Base-by-base conservation (phyloP, 2,888 invertebrate genomes). In the Tetragonula carbonaria region DNA sequence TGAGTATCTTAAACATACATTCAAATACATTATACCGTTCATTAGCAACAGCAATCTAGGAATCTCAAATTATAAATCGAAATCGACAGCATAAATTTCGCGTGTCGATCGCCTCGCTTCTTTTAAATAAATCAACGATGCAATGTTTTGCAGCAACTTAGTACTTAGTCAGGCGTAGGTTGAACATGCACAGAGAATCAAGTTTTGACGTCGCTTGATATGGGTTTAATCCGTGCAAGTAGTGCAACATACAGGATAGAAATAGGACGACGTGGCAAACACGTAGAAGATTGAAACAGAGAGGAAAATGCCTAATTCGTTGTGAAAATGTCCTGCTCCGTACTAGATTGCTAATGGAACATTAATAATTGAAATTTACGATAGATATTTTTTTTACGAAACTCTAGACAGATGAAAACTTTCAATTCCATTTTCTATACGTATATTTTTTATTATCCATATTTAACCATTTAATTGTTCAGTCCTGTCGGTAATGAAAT, bases 141-240 rank as follows among this genome's bases (percentile, higher is more conserved):
- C 2, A 18, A 16, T 3, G n/a, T 8, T 33, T 18, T 18, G 0
- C 18, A 0, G 28, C 63, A 57, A n/a, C 33, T 33, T 33, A 33
- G 5, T n/a, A 57, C 21, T 57, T n/a, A 14, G n/a, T 16, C 0
- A 2, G 14, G n/a, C 4, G 57, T 57, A 57, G n/a, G 57, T n/a
- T 14, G n/a, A 57, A 57, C 57, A 14, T 57, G 13, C 59, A 28
- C 28, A 21, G 72, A 38, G 21, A 73, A 73, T 62, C 59, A 59
- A 13, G 23, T 45, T 57, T 28, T 50, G 72, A 45, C 72, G 0
- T 50, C 21, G 18, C 13, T 59, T 72, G 59, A 73, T 21, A 21
- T 50, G 21, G 50, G 72, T 62, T 50, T 62, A 73, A 73, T 73
- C 28, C 59, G 2, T 45, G 2, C 23, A 72, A 72, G 72, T 59